A percentile compares a stretch with the other conserved stretches of the same genome.
Conservation (phyloP, 2,113 vertebrate genomes). For the Ploceus nigricollis region DNA sequence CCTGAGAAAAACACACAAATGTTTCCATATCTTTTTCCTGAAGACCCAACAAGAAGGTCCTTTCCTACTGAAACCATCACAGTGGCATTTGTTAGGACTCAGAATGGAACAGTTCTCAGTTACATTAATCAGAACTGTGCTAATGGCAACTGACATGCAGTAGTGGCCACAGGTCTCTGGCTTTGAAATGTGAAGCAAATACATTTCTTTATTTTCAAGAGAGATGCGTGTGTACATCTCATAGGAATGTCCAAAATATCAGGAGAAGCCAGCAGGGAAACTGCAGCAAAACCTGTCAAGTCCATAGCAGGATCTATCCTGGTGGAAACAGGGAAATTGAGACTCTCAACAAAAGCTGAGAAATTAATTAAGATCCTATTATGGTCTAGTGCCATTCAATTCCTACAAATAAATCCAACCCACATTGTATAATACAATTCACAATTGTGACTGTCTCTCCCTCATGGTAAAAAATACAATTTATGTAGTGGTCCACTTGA, state of each 20-base stretch:
- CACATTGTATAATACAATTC: not conserved
- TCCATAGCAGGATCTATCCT: not conserved
- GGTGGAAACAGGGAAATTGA: not conserved
- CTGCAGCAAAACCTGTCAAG: not conserved
- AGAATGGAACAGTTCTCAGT: not conserved
- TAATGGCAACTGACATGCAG: not conserved
- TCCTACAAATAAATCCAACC: not conserved
- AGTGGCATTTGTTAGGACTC: not conserved
- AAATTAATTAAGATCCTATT: not conserved
- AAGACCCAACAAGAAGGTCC: not conserved
- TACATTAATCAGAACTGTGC: not conserved
- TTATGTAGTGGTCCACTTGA: not conserved
- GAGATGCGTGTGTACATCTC: not conserved
- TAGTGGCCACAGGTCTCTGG: not conserved
- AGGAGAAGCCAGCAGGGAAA: not conserved
- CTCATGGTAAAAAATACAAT: not conserved
- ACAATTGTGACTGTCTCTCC: not conserved
- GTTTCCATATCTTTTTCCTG: not conserved
- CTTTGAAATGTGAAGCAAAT: not conserved
- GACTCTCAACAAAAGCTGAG: not conserved
- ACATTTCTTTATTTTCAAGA: not conserved
- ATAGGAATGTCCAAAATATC: not conserved
- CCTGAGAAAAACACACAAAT: constrained; percentile 50
- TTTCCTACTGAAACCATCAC: not conserved
- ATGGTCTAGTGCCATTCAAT: not conserved